phyloP scores from a whole-genome alignment of 2,888 invertebrate genomes.

The Subacronicta megacephala region DNA sequence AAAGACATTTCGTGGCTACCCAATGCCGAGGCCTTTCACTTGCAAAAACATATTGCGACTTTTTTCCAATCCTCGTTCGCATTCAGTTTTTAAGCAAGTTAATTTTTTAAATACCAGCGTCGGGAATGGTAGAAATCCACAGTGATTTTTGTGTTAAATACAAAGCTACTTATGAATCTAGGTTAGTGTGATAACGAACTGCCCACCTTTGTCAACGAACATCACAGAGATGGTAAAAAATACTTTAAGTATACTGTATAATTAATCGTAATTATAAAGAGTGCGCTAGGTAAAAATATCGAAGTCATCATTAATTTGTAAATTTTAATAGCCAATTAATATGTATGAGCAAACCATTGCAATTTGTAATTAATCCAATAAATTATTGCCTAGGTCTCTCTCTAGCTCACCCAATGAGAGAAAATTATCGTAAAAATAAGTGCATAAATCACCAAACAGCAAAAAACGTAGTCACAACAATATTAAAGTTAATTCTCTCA shows the following conservation, averaged over 20 bases:
- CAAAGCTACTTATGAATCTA: background rate
- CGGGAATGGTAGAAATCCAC: slow-evolving; percentile 13
- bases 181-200: slow-evolving; percentile 16
- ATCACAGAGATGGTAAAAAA: no score
- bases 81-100: slow-evolving; percentile 47
- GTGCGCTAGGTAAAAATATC: no score
- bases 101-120: slow-evolving; percentile 52
- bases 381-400: slow-evolving; percentile 3
- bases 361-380: slow-evolving; percentile 29
- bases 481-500: slow-evolving; percentile 43
- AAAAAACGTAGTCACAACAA: slow-evolving; percentile 39
- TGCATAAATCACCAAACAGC: slow-evolving; percentile 42
- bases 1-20: slow-evolving; percentile 76
- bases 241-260: slow-evolving; percentile 2
- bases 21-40: slow-evolving; percentile 71
- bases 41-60: slow-evolving; percentile 57
- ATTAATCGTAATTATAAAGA: no score
- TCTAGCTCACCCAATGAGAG: slow-evolving; percentile 24
- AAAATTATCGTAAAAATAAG: slow-evolving; percentile 40
- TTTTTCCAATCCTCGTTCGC: slow-evolving; percentile 32
- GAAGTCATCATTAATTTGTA: background rate
- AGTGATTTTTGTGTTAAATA: slow-evolving; percentile 4
- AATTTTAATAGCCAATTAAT: slow-evolving; percentile 9
- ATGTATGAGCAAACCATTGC: slow-evolving; percentile 3
- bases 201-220: no score